These are phyloP conservation scores for Staurois parvus DNA, from an alignment of 2,797 vertebrate genomes.

Conservation along the genomic window DNA sequence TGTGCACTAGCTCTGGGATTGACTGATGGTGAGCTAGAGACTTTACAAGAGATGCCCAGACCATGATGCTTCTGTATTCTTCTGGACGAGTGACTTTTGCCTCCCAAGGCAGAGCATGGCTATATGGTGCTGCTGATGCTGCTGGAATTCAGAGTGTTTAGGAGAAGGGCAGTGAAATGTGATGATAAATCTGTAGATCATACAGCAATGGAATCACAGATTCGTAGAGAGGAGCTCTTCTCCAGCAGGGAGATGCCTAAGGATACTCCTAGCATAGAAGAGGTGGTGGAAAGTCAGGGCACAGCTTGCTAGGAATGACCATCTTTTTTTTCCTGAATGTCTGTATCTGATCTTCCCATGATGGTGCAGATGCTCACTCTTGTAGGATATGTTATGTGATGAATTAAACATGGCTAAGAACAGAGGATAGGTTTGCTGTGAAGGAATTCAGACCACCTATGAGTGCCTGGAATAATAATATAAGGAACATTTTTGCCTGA, in stretches of 20 bases:
- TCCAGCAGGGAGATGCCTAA: background rate
- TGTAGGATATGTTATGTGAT: background rate
- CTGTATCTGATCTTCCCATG: conserved; percentile 6
- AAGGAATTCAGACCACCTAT: conserved; percentile 33
- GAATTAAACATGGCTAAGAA: background rate
- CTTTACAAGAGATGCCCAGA: conserved; percentile 9
- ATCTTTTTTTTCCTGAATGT: background rate
- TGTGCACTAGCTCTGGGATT: conserved; percentile 11
- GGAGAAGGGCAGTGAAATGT: background rate
- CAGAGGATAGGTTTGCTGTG: background rate
- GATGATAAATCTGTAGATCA: conserved; percentile 9
- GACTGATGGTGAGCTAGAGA: conserved; percentile 2
- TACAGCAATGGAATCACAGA: background rate
- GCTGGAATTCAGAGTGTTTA: conserved; percentile 11
- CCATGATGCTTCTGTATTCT: background rate
- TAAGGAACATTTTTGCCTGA: conserved; percentile 4
- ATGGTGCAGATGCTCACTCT: conserved; percentile 2
- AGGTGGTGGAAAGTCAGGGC: background rate
- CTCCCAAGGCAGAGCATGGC: conserved; percentile 8
- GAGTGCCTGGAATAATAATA: conserved; percentile 3
- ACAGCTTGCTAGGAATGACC: background rate
- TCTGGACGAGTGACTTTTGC: conserved; percentile 6
- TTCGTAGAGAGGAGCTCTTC: background rate
- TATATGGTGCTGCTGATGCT: background rate
- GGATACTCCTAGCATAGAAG: conserved; percentile 9